Evolutionary conservation across 2,113 vertebrate species (phyloP), one percentile per base, ranked within the genome.

Genomic region (Pachyramphus minor): DNA sequence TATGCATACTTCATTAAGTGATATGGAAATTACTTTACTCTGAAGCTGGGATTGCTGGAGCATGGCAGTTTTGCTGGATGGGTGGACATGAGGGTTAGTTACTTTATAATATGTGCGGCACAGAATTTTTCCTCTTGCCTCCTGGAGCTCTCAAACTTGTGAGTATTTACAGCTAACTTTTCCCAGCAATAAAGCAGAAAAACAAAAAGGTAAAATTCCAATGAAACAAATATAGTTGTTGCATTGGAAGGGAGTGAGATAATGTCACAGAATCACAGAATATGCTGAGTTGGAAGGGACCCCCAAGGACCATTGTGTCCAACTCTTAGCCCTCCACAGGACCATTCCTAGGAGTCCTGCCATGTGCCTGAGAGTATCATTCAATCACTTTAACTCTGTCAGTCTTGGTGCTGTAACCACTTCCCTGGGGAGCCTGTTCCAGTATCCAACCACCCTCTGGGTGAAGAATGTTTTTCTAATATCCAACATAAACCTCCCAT

Each of bases 1-100:
- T 94, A 23, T 37, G 42, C 18, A 89, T 89, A 49, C 58, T 89
- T 97, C 74, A 77, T 93, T 85, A 95, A 59, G 25, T 85, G 55
- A 74, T 83, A 77, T 10, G 33, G 55, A 86, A 95, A 93, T 83
- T 0, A 76, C 85, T 90, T 76, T 62, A 17, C 15, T 33, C 63
- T 92, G 73, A 80, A 89, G 73, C 41, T 71, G 44, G 35, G 37
- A 13, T 30, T 81, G 31, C 28, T 95, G 72, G 77, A 89, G 87
- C 91, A 78, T 87, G 72, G 39, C 76, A 81, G 21, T 39, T 93
- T 90, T 92, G 55, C 79, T 84, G 39, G 30, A 59, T 69, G 76
- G 53, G 28, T 82, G 62, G 69, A 64, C 15, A 45, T 44, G 66
- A 28, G 39, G 56, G 25, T 87, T 84, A 82, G 69, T 71, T 95